Evolutionary conservation across 2,113 vertebrate genomes (phyloP).

Genomic region (Paedocypris sp.): DNA sequence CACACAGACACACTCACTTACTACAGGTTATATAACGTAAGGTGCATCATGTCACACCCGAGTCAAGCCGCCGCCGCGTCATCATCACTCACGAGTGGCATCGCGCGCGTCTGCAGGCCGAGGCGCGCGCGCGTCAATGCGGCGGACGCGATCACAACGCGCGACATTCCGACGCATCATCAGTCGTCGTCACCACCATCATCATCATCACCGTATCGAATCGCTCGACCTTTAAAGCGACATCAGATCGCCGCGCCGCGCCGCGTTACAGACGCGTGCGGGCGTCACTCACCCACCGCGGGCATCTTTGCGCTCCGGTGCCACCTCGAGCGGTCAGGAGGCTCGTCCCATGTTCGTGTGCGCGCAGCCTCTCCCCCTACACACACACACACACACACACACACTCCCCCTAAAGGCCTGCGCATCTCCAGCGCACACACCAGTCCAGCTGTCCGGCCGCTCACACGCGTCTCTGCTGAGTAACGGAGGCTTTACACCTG

Average conservation of each 20-base stretch:
- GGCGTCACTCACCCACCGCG: conserved; percentile 54
- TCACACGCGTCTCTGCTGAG: no score
- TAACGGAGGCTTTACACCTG: no score
- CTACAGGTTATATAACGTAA: no score
- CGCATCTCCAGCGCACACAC: not conserved
- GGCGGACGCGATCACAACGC: not conserved
- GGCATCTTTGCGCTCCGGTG: conserved; percentile 43
- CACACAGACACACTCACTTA: no score
- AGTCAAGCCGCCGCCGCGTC: no score
- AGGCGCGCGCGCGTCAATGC: not conserved
- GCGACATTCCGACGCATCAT: conserved; percentile 36
- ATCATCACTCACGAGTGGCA: no score
- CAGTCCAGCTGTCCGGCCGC: no score
- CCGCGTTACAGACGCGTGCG: no score
- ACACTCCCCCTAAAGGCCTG: conserved; percentile 55
- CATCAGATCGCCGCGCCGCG: not conserved
- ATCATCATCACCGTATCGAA: not conserved
- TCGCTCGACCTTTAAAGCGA: not conserved
- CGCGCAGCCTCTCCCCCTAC: conserved; percentile 33
- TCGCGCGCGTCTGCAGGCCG: no score
- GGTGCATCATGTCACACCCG: conserved; percentile 35
- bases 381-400: conserved; percentile 41
- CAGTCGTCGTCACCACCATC: no score
- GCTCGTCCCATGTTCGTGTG: not conserved
- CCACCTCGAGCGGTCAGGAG: conserved; percentile 21